Percentiles rank a stretch among this genome's conserved stretches.
Conservation (phyloP, 2,888 invertebrate species). For the Leptogaster cylindrica region DNA sequence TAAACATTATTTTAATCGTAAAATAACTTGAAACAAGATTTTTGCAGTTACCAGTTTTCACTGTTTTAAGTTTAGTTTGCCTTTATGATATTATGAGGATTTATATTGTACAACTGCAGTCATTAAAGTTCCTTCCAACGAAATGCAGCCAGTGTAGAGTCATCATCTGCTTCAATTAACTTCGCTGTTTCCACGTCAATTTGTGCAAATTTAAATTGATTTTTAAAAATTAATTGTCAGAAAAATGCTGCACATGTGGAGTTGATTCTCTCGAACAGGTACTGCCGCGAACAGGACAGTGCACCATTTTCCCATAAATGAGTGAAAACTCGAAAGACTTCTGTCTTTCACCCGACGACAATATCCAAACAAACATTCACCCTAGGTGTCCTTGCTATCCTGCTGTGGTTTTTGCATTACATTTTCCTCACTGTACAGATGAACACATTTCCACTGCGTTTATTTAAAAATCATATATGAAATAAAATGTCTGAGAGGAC, state of each 20-base stretch:
- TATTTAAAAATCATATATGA: slow-evolving; percentile 6
- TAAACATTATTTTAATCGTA: no score
- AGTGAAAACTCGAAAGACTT: background rate
- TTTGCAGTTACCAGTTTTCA: no score
- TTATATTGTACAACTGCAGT: no score
- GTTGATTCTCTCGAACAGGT: slow-evolving; percentile 37
- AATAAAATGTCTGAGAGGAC: slow-evolving; percentile 2
- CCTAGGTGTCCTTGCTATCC: slow-evolving; percentile 39
- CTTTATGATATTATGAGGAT: no score
- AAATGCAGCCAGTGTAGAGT: no score
- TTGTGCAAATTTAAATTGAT: no score
- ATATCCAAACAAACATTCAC: slow-evolving; percentile 40
- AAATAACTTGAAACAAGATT: no score
- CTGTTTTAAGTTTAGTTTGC: no score
- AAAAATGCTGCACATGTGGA: slow-evolving; percentile 45
- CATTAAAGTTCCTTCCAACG: no score
- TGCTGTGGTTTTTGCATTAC: slow-evolving; percentile 43
- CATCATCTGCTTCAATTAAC: no score
- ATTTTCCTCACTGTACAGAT: background rate
- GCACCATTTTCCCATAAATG: slow-evolving; percentile 2
- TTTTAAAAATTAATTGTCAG: slow-evolving; percentile 62
- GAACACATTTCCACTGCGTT: slow-evolving; percentile 5
- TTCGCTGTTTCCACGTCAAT: no score
- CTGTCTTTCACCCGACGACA: slow-evolving; percentile 36
- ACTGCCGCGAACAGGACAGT: slow-evolving; percentile 5